These are phyloP conservation scores for Drosophila kepulauana DNA, from an alignment of 1,140 invertebrate genomes.

Conservation along the genomic window DNA sequence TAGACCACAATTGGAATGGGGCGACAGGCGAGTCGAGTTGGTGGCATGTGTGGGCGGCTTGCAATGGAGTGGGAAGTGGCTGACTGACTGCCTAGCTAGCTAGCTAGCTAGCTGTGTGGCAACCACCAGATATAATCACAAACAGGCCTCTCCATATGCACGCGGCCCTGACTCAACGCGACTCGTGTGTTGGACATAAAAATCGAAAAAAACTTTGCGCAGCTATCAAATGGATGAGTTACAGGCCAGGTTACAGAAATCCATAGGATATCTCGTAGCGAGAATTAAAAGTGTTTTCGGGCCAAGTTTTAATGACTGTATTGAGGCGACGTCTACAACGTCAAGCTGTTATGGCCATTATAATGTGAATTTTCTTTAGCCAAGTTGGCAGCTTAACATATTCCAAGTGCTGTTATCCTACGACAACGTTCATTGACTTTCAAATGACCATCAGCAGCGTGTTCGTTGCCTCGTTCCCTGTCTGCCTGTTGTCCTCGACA, in stretches of 20 bases:
- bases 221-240: conserved; percentile 1
- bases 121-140: conserved; percentile 57
- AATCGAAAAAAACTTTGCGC: conserved; percentile 58
- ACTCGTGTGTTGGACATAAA: conserved; percentile 68
- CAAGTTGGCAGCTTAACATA: conserved; percentile 24
- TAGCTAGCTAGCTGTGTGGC: neutral
- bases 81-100: neutral
- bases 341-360: conserved; percentile 16
- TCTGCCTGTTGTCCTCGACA: conserved; percentile 1
- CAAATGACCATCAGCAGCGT: conserved; percentile 42
- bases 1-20: conserved; percentile 48
- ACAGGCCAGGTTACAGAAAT: conserved; percentile 5
- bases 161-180: conserved; percentile 12
- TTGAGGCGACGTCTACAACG: neutral
- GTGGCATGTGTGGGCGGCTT: conserved; percentile 30
- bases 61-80: conserved; percentile 44
- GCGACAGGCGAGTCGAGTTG: conserved; percentile 17
- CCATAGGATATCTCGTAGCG: neutral
- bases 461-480: neutral
- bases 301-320: conserved; percentile 9
- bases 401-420: conserved; percentile 29
- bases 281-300: neutral
- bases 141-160: conserved; percentile 56
- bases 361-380: conserved; percentile 11
- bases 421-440: conserved; percentile 39